A percentile compares a stretch with the other conserved stretches of the same genome.
Conservation (phyloP, 2,113 vertebrate genomes). For the Corythornis madagascariensis region DNA sequence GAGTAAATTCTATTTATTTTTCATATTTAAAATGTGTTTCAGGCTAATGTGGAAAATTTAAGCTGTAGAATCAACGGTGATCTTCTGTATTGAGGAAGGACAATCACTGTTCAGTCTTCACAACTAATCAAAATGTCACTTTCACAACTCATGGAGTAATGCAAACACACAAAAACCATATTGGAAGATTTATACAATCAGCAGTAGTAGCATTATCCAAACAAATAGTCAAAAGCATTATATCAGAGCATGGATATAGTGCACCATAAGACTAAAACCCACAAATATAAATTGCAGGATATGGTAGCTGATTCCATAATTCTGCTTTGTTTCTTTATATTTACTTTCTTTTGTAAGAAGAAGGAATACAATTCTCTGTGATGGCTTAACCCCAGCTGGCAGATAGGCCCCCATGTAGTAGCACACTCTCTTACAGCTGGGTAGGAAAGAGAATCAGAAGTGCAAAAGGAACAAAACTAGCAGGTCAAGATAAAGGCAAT, state of each 20-base stretch:
- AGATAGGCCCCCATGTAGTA: neutral
- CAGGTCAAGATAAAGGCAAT: neutral
- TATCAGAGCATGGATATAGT: neutral
- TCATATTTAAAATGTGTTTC: constrained; percentile 29
- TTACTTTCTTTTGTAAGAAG: neutral
- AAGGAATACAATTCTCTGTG: neutral
- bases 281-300: neutral
- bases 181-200: constrained; percentile 28
- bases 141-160: neutral
- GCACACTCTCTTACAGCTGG: neutral
- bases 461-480: neutral
- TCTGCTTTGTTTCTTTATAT: neutral
- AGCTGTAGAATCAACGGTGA: constrained; percentile 37
- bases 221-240: neutral
- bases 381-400: neutral
- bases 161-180: constrained; percentile 5
- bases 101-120: neutral
- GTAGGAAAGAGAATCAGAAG: neutral
- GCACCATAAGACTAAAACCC: neutral
- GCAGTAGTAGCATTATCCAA: neutral
- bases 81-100: neutral
- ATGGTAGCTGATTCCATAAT: neutral
- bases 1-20: constrained; percentile 29
- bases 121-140: constrained; percentile 6
- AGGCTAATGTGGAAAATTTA: neutral